Percentiles rank a stretch among this genome's conserved stretches.
These are phyloP conservation scores for Brachyhypopomus occidentalis DNA, from an alignment of 2,113 vertebrate genomes.

Conservation along the genomic window DNA sequence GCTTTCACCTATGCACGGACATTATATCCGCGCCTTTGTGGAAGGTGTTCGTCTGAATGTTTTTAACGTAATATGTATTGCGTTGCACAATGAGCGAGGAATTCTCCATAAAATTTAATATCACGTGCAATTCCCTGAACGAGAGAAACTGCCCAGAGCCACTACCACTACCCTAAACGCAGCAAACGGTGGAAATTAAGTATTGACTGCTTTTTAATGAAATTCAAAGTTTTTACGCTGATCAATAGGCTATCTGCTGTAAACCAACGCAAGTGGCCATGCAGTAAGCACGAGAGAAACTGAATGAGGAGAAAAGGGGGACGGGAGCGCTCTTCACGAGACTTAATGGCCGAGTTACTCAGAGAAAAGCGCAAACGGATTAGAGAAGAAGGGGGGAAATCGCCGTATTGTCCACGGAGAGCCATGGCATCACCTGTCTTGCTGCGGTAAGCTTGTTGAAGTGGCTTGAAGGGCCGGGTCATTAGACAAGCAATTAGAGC, in stretches of 20 bases:
- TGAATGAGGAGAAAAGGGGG: conserved; percentile 5
- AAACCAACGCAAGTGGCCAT: conserved; percentile 70
- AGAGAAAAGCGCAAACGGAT: conserved; percentile 31
- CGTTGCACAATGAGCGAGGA: conserved; percentile 48
- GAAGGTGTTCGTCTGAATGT: conserved; percentile 57
- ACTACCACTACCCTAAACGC: conserved; percentile 64
- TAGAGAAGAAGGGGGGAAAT: conserved; percentile 51
- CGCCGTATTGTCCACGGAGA: conserved; percentile 60
- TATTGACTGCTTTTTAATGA: conserved; percentile 80
- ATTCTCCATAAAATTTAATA: conserved; percentile 55
- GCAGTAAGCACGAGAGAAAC: conserved; percentile 28
- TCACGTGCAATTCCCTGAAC: conserved; percentile 22
- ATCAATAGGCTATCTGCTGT: conserved; percentile 77
- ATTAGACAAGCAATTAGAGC: conserved; percentile 72
- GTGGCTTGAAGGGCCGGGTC: conserved; percentile 68
- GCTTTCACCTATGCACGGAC: conserved; percentile 36
- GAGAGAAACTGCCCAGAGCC: conserved; percentile 58
- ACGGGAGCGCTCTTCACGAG: not conserved
- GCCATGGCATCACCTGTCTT: conserved; percentile 67
- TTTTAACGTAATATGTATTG: conserved; percentile 54
- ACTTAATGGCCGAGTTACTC: conserved; percentile 15
- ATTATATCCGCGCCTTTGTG: conserved; percentile 49
- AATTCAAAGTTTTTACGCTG: conserved; percentile 77
- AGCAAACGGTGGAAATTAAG: conserved; percentile 75
- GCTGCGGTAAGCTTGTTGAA: conserved; percentile 59